Conservation (phyloP, 2,888 invertebrate species). For the Caenorhabditis sinica region DNA sequence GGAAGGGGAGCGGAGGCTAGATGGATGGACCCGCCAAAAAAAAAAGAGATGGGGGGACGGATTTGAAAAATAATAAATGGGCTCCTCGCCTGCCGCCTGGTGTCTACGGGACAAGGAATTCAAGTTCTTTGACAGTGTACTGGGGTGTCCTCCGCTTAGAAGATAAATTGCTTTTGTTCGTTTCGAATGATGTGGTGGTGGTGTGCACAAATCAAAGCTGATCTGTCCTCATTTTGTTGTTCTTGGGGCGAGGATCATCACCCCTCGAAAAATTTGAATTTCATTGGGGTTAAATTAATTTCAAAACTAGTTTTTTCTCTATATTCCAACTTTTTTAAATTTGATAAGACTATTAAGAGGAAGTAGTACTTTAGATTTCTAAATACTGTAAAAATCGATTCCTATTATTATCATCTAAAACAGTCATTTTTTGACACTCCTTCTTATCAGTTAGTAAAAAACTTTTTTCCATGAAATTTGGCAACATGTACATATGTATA, state of each 20-base stretch:
- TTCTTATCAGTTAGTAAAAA: constrained; percentile 26
- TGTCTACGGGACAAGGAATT: not conserved
- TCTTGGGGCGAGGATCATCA: not conserved
- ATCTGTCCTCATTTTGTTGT: not conserved
- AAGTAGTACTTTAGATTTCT: no score
- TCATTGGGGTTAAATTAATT: not conserved
- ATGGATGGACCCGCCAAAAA: constrained; percentile 8
- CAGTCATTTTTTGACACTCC: constrained; percentile 44
- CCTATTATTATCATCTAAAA: not conserved
- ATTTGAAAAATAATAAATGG: constrained; percentile 65
- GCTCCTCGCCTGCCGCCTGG: constrained; percentile 8
- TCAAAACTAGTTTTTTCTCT: constrained; percentile 47
- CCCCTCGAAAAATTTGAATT: not conserved
- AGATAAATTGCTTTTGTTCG: constrained; percentile 63
- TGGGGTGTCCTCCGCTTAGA: constrained; percentile 17
- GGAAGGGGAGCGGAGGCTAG: not conserved
- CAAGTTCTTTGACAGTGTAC: constrained; percentile 50
- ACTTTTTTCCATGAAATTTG: not conserved
- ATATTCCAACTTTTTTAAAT: constrained; percentile 16
- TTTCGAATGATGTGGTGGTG: constrained; percentile 4
- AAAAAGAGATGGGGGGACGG: constrained; percentile 31
- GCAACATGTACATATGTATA: constrained; percentile 24
- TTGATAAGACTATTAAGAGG: constrained; percentile 31
- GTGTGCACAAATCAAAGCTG: constrained; percentile 51
- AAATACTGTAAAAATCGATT: constrained; percentile 7